These are phyloP conservation scores for Stenotaenia linearis DNA, from an alignment of 2,888 invertebrate species.

Conservation along the genomic window DNA sequence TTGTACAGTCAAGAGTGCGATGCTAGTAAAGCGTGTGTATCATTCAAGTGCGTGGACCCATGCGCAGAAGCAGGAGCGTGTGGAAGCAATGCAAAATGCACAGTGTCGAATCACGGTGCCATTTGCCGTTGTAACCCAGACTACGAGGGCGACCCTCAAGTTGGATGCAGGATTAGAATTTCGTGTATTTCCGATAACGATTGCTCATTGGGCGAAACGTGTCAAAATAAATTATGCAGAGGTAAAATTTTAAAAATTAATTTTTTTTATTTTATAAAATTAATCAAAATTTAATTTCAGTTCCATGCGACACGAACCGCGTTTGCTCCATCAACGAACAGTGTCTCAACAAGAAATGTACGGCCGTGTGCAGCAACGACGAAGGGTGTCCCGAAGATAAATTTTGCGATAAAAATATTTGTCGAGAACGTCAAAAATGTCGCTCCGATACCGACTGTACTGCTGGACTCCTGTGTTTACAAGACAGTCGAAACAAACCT, in stretches of 20 bases:
- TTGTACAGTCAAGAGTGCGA: constrained; percentile 70
- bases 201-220: constrained; percentile 77
- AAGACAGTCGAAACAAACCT: constrained; percentile 1
- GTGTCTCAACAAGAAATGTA: constrained; percentile 71
- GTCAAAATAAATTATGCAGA: constrained; percentile 72
- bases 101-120: constrained; percentile 64
- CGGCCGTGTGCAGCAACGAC: constrained; percentile 39
- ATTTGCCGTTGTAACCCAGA: constrained; percentile 72
- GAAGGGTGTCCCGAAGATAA: constrained; percentile 61
- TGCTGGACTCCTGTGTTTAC: background rate
- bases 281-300: constrained; percentile 44
- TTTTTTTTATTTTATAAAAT: no score
- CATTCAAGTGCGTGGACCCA: constrained; percentile 74
- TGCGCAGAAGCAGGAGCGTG: constrained; percentile 53
- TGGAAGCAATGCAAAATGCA: constrained; percentile 65
- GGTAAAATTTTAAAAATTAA: no score
- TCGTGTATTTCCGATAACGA: constrained; percentile 68
- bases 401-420: constrained; percentile 70
- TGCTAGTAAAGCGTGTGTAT: constrained; percentile 60
- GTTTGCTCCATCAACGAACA: constrained; percentile 86
- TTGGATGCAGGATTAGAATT: constrained; percentile 35
- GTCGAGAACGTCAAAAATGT: constrained; percentile 51
- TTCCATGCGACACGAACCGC: constrained; percentile 72
- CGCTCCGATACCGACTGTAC: background rate
- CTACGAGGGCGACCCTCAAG: constrained; percentile 69